Percentiles rank a stretch among this genome's conserved stretches.
phyloP scores from a whole-genome alignment of 2,888 invertebrate genomes.

The Drosophila fungiperda region DNA sequence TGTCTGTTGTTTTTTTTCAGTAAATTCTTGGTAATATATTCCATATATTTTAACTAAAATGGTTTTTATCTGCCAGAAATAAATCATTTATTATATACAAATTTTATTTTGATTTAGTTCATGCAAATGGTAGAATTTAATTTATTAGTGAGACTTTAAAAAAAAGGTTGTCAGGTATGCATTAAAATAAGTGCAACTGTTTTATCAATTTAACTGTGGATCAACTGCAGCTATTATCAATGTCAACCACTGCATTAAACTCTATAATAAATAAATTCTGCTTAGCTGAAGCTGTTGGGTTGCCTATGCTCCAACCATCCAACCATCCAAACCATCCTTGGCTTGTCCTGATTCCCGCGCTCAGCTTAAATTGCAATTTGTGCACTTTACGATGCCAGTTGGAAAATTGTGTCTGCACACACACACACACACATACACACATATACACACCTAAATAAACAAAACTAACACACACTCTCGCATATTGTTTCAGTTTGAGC shows the following conservation, averaged over 20 bases:
- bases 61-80: not conserved
- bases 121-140: not conserved
- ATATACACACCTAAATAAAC: slow-evolving; percentile 8
- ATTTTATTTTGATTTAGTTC: not conserved
- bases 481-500: slow-evolving; percentile 32
- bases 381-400: slow-evolving; percentile 70
- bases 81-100: not conserved
- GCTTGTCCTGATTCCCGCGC: slow-evolving; percentile 70
- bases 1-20: not conserved
- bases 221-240: slow-evolving; percentile 1
- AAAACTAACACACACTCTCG: slow-evolving; percentile 9
- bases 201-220: not conserved
- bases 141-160: not conserved
- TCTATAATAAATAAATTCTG: not conserved
- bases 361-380: slow-evolving; percentile 72
- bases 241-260: not conserved
- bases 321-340: slow-evolving; percentile 1
- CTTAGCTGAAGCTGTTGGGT: not conserved
- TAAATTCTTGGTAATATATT: not conserved
- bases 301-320: not conserved
- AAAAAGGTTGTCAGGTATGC: not conserved
- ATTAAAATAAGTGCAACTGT: not conserved
- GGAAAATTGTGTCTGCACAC: slow-evolving; percentile 50
- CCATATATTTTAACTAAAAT: not conserved
- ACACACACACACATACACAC: slow-evolving; percentile 19